Conservation (phyloP, 2,888 invertebrate species). For the Mesodorylaimus sp. region DNA sequence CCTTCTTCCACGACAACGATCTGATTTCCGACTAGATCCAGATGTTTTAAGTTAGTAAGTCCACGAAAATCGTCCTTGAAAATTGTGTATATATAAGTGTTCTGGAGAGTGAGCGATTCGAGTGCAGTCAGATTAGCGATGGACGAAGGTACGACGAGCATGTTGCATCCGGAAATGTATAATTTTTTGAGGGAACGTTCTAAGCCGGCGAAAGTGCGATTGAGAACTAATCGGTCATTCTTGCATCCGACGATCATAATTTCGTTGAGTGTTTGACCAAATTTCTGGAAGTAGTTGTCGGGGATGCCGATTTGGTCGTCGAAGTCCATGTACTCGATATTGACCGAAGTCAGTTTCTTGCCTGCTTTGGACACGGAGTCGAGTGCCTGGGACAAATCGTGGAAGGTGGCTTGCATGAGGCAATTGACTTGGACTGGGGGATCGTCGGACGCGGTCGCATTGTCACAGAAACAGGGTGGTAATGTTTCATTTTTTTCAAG, state of each 20-base stretch:
- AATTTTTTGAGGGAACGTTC: too few relatives aligned
- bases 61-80: slow-evolving; percentile 63
- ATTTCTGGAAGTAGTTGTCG: slow-evolving; percentile 2
- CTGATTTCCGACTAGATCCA: slow-evolving; percentile 68
- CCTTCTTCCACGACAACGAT: slow-evolving; percentile 62
- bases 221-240: background rate
- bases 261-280: background rate
- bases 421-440: background rate
- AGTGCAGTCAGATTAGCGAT: too few relatives aligned
- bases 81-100: slow-evolving; percentile 61
- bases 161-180: too few relatives aligned
- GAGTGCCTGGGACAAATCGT: background rate
- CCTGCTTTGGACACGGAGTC: background rate
- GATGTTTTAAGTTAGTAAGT: slow-evolving; percentile 56
- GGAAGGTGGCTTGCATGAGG: background rate
- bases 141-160: too few relatives aligned
- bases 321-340: background rate
- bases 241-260: background rate
- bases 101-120: slow-evolving; percentile 63
- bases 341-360: background rate
- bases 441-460: background rate
- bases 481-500: background rate
- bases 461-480: background rate
- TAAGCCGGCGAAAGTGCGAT: background rate
- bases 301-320: background rate